Base-by-base conservation (phyloP, 1,140 invertebrate species). In the Eumaeus atala region DNA sequence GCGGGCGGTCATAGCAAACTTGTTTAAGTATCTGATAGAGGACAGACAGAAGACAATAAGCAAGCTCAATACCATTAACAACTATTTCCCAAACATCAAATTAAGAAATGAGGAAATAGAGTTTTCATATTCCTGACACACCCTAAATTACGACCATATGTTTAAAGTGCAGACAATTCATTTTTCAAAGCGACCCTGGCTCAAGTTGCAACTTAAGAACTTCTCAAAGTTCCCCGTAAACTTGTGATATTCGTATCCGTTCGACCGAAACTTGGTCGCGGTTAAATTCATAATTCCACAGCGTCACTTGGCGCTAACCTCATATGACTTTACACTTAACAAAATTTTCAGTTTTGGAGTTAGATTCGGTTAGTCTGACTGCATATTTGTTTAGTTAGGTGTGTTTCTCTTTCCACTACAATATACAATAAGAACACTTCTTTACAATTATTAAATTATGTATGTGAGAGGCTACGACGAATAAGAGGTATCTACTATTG, bases 141-240 rank as follows among this genome's bases (percentile, higher is more conserved):
- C 37, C 37, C 18, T 33, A 51, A 54, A 54, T 40, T 54, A 34
- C 33, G 34, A 35, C 51, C 70, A 78, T 80, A 83, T 82, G 77
- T 79, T 70, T 71, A 70, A 69, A 82, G 77, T 75, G 74, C 70
- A 76, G 77, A 84, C 79, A 84, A 84, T 84, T 81, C 79, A 84
- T 84, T 84, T 84, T 83, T 84, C 79, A 81, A 79, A 74, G 65
- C 69, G 70, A 70, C 67, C 62, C 64, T 66, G 68, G 65, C 66
- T 49, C 56, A 64, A 71, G 67, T 72, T 71, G 48, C 61, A 67
- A 70, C 69, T 72, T 67, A 47, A 58, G 53, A 72, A 78, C 63
- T 70, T 69, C 54, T 56, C 51, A 44, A 71, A 76, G 64, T 76
- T 74, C 50, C 62, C 64, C 65, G 54, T 56, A 70, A 78, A 81